Evolutionary conservation across 2,888 invertebrate species (phyloP), one percentile per base, ranked within the genome.

Genomic region (Liodrosophila aerea): DNA sequence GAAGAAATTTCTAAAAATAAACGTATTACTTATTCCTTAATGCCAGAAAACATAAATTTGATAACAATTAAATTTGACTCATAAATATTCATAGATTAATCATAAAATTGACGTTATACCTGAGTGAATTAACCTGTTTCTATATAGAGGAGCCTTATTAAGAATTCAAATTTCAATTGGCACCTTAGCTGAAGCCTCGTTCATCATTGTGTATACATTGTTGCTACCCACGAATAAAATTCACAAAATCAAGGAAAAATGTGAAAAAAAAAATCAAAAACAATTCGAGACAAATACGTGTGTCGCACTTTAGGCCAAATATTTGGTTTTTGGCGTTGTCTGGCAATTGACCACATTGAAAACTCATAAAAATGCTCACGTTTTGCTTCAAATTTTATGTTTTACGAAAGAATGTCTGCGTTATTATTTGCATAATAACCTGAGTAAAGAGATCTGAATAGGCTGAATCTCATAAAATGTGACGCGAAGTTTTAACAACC

Each of bases 311-410:
- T 39, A 41, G 31, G 56, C 39, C 62, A n/a, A n/a, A 47, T 49
- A 41, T 13, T 37, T 31, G 18, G 39, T 31, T 18, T 31, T 39
- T 37, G 37, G 9, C 2, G 13, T n/a, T n/a, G 22, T 22, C 34
- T 18, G 43, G 29, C 63, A 68, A 68, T 67, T 69, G 69, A 60
- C 2, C 66, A 62, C 73, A 80, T 78, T 75, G 78, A 69, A 82
- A 73, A 78, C 78, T 81, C 78, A 60, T 78, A 76, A 85, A 66
- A 83, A 64, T 62, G 73, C 67, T 83, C 80, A 81, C 80, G 80
- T 85, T 85, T 83, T 83, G 85, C 80, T 83, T 83, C 65, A 85
- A 82, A 85, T 78, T 64, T 76, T 61, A 54, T 40, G 30, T 43
- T 34, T 11, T 13, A n/a, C 13, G 2, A 13, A 5, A 16, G 39